These are phyloP conservation scores for Micronycteris hirsuta DNA, from an alignment of 2,113 vertebrate species.

Conservation along the genomic window DNA sequence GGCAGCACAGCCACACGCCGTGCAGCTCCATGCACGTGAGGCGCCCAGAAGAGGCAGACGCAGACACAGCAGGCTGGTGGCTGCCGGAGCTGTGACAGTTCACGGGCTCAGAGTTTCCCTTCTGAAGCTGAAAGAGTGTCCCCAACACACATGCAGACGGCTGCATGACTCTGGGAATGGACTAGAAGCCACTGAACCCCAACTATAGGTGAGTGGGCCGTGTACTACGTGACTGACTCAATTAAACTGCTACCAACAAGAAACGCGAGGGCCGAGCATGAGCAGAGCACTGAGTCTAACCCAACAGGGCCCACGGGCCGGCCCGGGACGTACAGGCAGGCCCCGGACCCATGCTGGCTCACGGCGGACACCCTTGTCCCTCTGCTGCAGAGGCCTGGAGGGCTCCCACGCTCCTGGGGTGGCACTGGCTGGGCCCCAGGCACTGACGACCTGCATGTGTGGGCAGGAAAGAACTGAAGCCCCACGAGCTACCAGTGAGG, in stretches of 20 bases:
- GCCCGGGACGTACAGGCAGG: background rate
- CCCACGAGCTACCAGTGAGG: background rate
- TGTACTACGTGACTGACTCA: accelerated
- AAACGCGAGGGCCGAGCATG: accelerated
- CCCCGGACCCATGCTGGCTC: background rate
- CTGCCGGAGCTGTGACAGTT: background rate
- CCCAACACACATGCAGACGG: accelerated
- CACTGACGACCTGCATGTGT: background rate
- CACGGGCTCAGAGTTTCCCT: background rate
- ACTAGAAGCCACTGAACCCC: accelerated
- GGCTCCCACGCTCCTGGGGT: background rate
- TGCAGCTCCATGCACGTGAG: too few species aligned
- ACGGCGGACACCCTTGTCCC: too few species aligned
- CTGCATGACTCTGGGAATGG: background rate
- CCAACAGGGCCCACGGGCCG: too few species aligned
- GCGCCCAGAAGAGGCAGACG: background rate
- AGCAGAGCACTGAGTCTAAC: background rate
- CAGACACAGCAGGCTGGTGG: background rate
- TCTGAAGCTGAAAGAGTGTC: background rate
- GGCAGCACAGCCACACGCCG: accelerated
- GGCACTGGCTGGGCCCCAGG: too few species aligned
- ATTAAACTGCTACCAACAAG: accelerated
- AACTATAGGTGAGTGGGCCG: accelerated
- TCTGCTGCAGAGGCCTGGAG: background rate
- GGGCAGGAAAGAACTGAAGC: accelerated